Evolutionary conservation across 2,113 vertebrate species (phyloP), one percentile per base, ranked within the genome.

Genomic region (Oreochromis spilurus): DNA sequence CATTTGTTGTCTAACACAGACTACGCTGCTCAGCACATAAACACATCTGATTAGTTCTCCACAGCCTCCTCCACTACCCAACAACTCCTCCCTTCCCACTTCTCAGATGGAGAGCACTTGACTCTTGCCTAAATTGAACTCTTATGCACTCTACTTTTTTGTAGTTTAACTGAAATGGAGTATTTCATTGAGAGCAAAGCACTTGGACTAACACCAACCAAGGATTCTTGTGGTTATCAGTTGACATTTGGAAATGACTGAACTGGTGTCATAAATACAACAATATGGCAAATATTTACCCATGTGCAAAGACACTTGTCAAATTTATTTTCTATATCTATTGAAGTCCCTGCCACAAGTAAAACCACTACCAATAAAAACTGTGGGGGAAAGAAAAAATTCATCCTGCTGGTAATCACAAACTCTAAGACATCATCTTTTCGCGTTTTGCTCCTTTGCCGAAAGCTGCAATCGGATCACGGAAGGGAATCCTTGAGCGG

Each of bases 31-130:
- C 84, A 82, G 83, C 62, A 7, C 83, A 87, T 86, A 90, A 88
- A 90, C 92, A 94, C 85, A 81, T 91, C 84, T 93, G 89, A 93
- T 95, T 92, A 93, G 92, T 92, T 85, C 90, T 91, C 81, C 50
- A 65, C 84, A 55, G 54, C 67, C 43, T 83, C 79, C 75, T 43
- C 85, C 79, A 70, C 85, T 58, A 70, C 57, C 34, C 67, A 54
- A 60, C 62, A 67, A 7, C 79, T 77, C 78, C 75, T 90, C 77
- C 72, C 36, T 31, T 29, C 12, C 53, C 80, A 50, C 86, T 91
- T 53, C 83, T 93, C 77, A 9, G 82, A 89, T 94, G 93, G 83
- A 96, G 95, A 88, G 95, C 93, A 91, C 95, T 96, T 93, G 93
- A 95, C 94, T 95, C 84, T 19, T 85, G 88, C 75, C 91, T 93